These are phyloP conservation scores for Marcusenius ussheri DNA, from an alignment of 2,113 vertebrate genomes.

Conservation along the genomic window DNA sequence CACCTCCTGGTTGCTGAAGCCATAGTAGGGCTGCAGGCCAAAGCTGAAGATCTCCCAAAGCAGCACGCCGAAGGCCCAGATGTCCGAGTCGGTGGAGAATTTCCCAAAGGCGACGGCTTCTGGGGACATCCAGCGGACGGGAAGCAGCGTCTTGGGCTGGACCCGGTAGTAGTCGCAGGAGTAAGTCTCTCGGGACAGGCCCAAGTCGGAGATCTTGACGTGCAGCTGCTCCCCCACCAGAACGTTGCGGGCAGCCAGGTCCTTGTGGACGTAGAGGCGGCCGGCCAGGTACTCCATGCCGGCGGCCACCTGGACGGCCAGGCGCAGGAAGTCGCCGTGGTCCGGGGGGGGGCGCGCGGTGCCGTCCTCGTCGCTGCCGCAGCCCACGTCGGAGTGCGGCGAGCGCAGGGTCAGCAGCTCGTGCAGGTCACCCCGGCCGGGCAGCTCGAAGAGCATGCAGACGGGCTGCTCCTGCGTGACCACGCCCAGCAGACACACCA, in stretches of 20 bases:
- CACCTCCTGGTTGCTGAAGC: slow-evolving; percentile 96
- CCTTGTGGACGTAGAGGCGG: slow-evolving; percentile 89
- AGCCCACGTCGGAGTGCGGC: slow-evolving; percentile 88
- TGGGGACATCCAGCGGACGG: slow-evolving; percentile 95
- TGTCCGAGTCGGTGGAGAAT: slow-evolving; percentile 90
- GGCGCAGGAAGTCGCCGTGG: slow-evolving; percentile 87
- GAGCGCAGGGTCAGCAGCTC: slow-evolving; percentile 98
- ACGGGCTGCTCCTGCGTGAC: slow-evolving; percentile 92
- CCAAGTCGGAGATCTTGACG: slow-evolving; percentile 92
- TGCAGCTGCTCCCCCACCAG: slow-evolving; percentile 92
- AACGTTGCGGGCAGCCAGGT: slow-evolving; percentile 89
- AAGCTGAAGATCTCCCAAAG: slow-evolving; percentile 98
- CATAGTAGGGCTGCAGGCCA: slow-evolving; percentile 90
- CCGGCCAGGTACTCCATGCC: slow-evolving; percentile 94
- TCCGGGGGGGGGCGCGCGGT: slow-evolving; percentile 89
- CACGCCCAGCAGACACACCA: slow-evolving; percentile 86
- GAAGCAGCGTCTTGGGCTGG: slow-evolving; percentile 83
- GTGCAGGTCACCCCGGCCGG: slow-evolving; percentile 87
- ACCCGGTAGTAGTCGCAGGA: slow-evolving; percentile 85
- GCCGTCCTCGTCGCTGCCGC: slow-evolving; percentile 92
- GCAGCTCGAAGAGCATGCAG: slow-evolving; percentile 91
- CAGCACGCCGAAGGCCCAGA: slow-evolving; percentile 95
- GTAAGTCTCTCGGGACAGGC: slow-evolving; percentile 88
- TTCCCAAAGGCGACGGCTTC: slow-evolving; percentile 91
- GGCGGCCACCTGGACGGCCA: slow-evolving; percentile 84